These are phyloP conservation scores for Zelleria hepariella DNA, from an alignment of 2,888 invertebrate species.

Conservation along the genomic window DNA sequence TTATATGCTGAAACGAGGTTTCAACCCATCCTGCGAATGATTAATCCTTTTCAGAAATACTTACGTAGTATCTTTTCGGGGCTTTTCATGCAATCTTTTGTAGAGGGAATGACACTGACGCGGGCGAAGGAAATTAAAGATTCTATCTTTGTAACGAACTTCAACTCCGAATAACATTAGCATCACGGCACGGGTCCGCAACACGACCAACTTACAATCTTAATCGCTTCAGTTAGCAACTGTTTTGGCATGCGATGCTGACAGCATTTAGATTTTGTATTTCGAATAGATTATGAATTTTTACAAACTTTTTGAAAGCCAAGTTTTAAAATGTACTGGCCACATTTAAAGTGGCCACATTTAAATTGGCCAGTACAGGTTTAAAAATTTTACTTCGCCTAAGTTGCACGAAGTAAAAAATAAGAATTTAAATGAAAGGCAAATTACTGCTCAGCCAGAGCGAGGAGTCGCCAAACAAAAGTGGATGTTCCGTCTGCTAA, in stretches of 20 bases:
- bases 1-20: neutral
- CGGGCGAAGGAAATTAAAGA: constrained; percentile 59
- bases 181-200: neutral
- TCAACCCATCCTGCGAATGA: neutral
- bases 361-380: too few relatives aligned
- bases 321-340: neutral
- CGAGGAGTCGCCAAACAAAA: neutral
- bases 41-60: neutral
- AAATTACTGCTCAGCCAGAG: neutral
- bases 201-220: constrained; percentile 1
- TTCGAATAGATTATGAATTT: neutral
- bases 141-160: constrained; percentile 57
- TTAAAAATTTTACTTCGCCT: too few relatives aligned
- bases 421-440: neutral
- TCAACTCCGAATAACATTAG: constrained; percentile 26
- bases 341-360: neutral
- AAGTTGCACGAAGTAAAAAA: neutral
- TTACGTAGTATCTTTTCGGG: neutral
- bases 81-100: constrained; percentile 9
- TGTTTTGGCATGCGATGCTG: neutral
- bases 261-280: neutral
- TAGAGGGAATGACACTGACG: constrained; percentile 33
- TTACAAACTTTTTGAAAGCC: neutral
- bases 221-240: neutral
- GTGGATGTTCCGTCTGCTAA: neutral